Percentiles rank a stretch among this genome's conserved stretches.
Evolutionary conservation across 2,888 invertebrate species (phyloP).

Genomic region (Eupithecia exiguata): DNA sequence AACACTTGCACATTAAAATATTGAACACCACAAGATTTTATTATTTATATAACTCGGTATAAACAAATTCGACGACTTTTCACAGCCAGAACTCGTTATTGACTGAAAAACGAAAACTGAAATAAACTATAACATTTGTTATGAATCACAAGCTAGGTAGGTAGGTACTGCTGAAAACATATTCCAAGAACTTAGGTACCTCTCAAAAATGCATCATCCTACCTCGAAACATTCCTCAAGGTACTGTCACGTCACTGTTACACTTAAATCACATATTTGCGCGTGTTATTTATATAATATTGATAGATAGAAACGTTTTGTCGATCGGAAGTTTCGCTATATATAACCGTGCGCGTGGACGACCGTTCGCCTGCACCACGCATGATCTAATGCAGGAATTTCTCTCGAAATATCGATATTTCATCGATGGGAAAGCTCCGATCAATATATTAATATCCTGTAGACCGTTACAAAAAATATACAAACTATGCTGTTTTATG

Average conservation of each 20-base stretch:
- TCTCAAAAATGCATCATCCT: conserved; percentile 35
- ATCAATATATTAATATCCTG: background rate
- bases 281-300: conserved; percentile 47
- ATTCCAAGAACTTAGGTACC: conserved; percentile 41
- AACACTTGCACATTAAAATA: conserved; percentile 19
- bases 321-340: conserved; percentile 59
- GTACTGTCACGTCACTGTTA: conserved; percentile 30
- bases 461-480: background rate
- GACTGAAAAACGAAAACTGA: conserved; percentile 24
- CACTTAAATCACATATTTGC: conserved; percentile 16
- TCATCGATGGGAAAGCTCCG: conserved; percentile 21
- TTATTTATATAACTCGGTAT: conserved; percentile 16
- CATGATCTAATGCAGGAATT: conserved; percentile 30
- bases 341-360: conserved; percentile 58
- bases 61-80: conserved; percentile 18
- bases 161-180: conserved; percentile 28
- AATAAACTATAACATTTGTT: conserved; percentile 25
- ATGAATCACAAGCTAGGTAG: conserved; percentile 37
- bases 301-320: conserved; percentile 50
- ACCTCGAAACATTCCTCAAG: conserved; percentile 22
- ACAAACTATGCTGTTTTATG: background rate
- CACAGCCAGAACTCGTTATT: conserved; percentile 19
- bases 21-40: conserved; percentile 6
- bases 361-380: conserved; percentile 31
- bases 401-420: conserved; percentile 28